Evolutionary conservation across 2,797 vertebrate genomes (phyloP), one percentile per base, ranked within the genome.

Genomic region (Falco peregrinus): DNA sequence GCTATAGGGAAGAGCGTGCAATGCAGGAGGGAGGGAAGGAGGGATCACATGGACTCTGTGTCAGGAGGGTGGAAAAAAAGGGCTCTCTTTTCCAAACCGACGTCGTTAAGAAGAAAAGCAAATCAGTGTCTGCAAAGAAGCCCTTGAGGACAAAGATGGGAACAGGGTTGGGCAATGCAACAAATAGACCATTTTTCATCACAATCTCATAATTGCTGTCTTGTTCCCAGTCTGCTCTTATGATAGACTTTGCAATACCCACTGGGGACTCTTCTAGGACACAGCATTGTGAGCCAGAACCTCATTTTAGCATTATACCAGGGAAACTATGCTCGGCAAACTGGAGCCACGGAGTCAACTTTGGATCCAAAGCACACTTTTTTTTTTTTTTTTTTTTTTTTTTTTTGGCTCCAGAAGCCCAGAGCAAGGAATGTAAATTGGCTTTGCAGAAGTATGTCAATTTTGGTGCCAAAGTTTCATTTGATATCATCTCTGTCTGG

Each of bases 341-440:
- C 78, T 33, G 91, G 90, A 96, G 97, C 96, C 94, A 82, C 26
- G 1, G 37, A 79, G 65, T 86, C 84, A 78, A 76, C 51, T 61
- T 91, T 84, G 92, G 59, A 95, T 96, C 83, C 92, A 76, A 87
- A 61, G 50, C 21, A 22, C 29, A 26, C 29, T 69, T 19, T 71
- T 35, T 35, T 35, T 37, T 45, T 20, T 6, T 8, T 22, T 43
- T 45, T n/a, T 33, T 61, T 14, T n/a, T 33, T 25, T 48, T 37
- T 12, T 5, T 47, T 73, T 80, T 85, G 89, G 93, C 95, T 96
- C 90, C 90, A 29, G 56, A 90, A 93, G 67, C 71, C 56, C 67
- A 73, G 68, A 87, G 78, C 60, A 35, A 95, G 92, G 97, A 97
- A 95, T 93, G 96, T 95, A 89, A 96, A 95, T 95, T 93, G 91